phyloP scores from a whole-genome alignment of 2,113 vertebrate genomes.

The Varanus komodoensis region DNA sequence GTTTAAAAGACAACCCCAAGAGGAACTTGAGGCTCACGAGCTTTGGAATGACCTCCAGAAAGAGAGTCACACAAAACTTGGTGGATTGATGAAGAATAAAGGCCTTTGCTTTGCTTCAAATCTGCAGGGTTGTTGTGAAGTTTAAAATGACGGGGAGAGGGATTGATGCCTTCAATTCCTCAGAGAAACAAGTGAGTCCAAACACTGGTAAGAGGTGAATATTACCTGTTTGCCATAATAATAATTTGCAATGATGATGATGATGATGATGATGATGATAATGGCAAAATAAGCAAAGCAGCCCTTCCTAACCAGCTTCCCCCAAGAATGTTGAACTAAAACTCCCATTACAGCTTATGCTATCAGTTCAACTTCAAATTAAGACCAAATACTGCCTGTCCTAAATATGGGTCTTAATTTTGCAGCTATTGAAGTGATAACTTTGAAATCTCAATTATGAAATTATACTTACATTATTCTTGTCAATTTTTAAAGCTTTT shows the following conservation, averaged over 20 bases:
- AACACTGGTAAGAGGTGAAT: too few species aligned
- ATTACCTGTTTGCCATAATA: too few species aligned
- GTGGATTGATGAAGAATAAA: background rate
- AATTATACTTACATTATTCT: background rate
- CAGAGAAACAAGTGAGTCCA: too few species aligned
- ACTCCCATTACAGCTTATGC: background rate
- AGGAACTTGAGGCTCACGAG: background rate
- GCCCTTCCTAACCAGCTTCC: too few species aligned
- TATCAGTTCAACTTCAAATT: background rate
- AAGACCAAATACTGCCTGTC: background rate
- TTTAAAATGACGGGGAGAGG: too few species aligned
- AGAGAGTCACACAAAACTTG: background rate
- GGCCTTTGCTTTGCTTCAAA: background rate
- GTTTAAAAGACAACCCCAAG: constrained; percentile 5
- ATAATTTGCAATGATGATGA: too few species aligned
- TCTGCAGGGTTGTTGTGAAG: background rate
- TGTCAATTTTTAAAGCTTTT: background rate
- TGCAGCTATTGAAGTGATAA: background rate
- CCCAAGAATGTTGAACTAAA: too few species aligned
- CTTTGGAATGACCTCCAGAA: constrained; percentile 1
- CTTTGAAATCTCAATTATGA: background rate
- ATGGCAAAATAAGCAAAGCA: too few species aligned
- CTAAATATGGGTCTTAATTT: background rate
- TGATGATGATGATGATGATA: too few species aligned
- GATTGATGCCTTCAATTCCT: too few species aligned